Conservation (phyloP, 2,113 vertebrate genomes). For the Pelecanus crispus region DNA sequence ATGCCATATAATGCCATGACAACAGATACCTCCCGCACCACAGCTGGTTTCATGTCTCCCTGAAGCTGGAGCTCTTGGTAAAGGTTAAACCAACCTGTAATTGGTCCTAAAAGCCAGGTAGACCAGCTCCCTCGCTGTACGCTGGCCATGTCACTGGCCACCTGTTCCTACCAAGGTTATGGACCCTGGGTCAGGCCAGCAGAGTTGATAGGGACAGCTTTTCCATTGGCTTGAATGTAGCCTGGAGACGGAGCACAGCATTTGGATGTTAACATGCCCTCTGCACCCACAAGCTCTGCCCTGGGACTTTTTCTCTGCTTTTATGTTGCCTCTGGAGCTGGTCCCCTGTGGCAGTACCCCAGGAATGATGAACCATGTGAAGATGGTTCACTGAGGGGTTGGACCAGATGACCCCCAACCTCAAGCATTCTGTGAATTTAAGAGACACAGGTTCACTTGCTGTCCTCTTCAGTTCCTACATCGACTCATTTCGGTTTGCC, state of each 20-base stretch:
- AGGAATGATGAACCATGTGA: not conserved
- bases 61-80: not conserved
- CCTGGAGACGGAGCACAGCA: not conserved
- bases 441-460: not conserved
- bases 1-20: not conserved
- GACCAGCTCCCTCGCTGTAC: not conserved
- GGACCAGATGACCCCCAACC: not conserved
- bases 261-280: not conserved
- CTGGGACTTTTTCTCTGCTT: not conserved
- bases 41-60: not conserved
- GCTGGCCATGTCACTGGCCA: not conserved
- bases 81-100: not conserved
- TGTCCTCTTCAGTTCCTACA: not conserved
- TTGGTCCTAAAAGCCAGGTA: not conserved
- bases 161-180: not conserved
- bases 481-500: rapidly evolving
- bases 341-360: not conserved
- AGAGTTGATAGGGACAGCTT: not conserved
- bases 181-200: not conserved
- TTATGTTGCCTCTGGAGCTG: not conserved
- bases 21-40: not conserved
- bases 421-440: not conserved
- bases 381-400: not conserved
- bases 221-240: not conserved
- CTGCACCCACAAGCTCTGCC: not conserved